Conservation (phyloP, 2,113 vertebrate species). For the Hippocampus comes region DNA sequence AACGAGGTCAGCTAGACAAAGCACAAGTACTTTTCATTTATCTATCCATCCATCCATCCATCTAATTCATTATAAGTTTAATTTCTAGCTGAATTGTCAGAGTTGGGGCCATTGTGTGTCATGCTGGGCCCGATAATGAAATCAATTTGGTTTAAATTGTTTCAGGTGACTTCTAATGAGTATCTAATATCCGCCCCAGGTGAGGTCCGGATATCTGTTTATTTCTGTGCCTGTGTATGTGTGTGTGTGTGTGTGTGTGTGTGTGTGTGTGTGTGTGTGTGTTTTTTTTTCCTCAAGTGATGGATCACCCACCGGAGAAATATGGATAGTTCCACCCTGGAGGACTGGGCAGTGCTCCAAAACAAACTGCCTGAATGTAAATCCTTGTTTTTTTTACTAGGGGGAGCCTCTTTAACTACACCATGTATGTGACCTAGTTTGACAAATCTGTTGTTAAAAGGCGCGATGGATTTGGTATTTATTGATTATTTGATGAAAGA, state of each 20-base stretch:
- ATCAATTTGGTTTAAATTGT: constrained; percentile 77
- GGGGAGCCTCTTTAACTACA: constrained; percentile 52
- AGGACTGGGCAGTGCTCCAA: constrained; percentile 58
- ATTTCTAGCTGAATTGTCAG: constrained; percentile 73
- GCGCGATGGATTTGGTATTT: constrained; percentile 21
- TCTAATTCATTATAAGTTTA: constrained; percentile 65
- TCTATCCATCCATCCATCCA: no score
- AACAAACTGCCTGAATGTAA: constrained; percentile 60
- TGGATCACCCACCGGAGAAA: constrained; percentile 59
- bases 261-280: constrained; percentile 4
- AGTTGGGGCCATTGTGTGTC: constrained; percentile 44
- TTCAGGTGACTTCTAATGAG: constrained; percentile 79
- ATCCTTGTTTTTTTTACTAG: constrained; percentile 47
- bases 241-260: constrained; percentile 1
- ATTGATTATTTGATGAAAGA: constrained; percentile 24
- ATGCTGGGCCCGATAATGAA: constrained; percentile 73
- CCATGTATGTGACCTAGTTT: constrained; percentile 46
- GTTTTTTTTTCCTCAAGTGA: constrained; percentile 42
- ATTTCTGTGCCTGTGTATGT: constrained; percentile 38
- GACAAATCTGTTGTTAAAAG: constrained; percentile 46
- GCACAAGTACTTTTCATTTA: no score
- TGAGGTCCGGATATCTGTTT: constrained; percentile 72
- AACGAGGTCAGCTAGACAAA: no score
- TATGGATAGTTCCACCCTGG: constrained; percentile 52
- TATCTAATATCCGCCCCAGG: constrained; percentile 70